phyloP scores from a whole-genome alignment of 2,888 invertebrate species.

The Pseudanteris insignis region DNA sequence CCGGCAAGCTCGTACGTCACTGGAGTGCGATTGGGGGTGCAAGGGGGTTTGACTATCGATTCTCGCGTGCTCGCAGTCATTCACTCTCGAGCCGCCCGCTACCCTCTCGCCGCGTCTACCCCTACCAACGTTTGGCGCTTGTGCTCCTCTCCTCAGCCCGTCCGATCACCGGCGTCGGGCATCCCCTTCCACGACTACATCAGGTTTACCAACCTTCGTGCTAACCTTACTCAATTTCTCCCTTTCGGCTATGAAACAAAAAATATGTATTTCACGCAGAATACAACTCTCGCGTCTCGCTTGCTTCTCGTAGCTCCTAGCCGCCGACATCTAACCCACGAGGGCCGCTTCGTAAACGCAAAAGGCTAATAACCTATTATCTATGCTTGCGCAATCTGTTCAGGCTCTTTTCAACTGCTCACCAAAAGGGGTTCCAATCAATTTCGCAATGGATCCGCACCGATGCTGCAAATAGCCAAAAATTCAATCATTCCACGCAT shows the following conservation, averaged over 20 bases:
- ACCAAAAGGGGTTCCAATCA: slow-evolving; percentile 13
- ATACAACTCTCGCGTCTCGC: too few relatives aligned
- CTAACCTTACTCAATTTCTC: slow-evolving; percentile 19
- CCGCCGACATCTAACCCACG: slow-evolving; percentile 2
- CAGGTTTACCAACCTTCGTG: slow-evolving; percentile 35
- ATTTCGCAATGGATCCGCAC: slow-evolving; percentile 14
- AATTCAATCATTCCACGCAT: too few relatives aligned
- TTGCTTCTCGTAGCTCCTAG: too few relatives aligned
- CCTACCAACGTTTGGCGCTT: slow-evolving; percentile 10
- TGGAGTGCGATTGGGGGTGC: slow-evolving; percentile 30
- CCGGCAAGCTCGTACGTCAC: slow-evolving; percentile 26
- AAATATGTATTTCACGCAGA: too few relatives aligned
- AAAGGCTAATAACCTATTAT: slow-evolving; percentile 33
- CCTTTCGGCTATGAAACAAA: not conserved
- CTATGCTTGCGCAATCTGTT: slow-evolving; percentile 19
- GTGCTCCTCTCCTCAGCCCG: slow-evolving; percentile 22
- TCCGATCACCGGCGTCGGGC: slow-evolving; percentile 20
- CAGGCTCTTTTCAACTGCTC: slow-evolving; percentile 6
- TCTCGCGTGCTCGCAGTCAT: slow-evolving; percentile 58
- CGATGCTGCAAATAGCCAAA: not conserved
- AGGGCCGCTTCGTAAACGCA: slow-evolving; percentile 11
- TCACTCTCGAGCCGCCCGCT: slow-evolving; percentile 50
- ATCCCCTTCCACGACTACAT: slow-evolving; percentile 15
- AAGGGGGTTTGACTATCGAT: slow-evolving; percentile 64
- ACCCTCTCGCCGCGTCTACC: slow-evolving; percentile 10